Base-by-base conservation (phyloP, 2,888 invertebrate species). In the Cabera pusaria region DNA sequence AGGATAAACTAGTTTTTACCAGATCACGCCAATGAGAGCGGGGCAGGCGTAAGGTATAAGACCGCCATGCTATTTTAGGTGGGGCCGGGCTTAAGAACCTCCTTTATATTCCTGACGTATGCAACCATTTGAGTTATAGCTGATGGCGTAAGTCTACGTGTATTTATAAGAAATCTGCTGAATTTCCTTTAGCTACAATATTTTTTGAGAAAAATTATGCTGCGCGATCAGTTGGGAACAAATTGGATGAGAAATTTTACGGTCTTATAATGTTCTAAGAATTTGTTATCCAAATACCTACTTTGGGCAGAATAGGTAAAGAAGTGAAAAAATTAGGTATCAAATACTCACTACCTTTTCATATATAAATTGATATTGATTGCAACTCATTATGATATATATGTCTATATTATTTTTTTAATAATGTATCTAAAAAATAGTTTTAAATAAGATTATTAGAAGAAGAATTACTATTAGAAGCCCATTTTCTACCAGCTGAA, bases 31-130 rank as follows among this genome's bases (percentile, higher is more conserved):
- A 88, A 87, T 86, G 56, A 61, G 52, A 58, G 50, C 32, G 38
- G 28, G 49, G 67, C 68, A 66, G 72, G 68, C 66, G 67, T 67
- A 60, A 50, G 64, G 43, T 60, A 69, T 59, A 54, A 58, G 71
- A 66, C 87, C 76, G 87, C 87, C 87, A 88, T 88, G 66, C 75
- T 81, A 71, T 64, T 86, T 81, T 68, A 86, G 87, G 87, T 77
- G 87, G 81, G 58, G 86, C 69, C 64, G 64, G 53, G 45, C 38
- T 49, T 59, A 66, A 79, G 80, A 69, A 72, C 84, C 87, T 86
- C 87, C 87, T 88, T 87, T 77, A 79, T 83, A 86, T 87, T 85
- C 86, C 75, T 78, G 72, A 81, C 81, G 81, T 85, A 79, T 74
- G 79, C 84, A 77, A 67, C 72, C 86, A 87, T 86, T 87, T 86